These are phyloP conservation scores for Thunnus thynnus DNA, from an alignment of 2,113 vertebrate genomes.

Conservation along the genomic window DNA sequence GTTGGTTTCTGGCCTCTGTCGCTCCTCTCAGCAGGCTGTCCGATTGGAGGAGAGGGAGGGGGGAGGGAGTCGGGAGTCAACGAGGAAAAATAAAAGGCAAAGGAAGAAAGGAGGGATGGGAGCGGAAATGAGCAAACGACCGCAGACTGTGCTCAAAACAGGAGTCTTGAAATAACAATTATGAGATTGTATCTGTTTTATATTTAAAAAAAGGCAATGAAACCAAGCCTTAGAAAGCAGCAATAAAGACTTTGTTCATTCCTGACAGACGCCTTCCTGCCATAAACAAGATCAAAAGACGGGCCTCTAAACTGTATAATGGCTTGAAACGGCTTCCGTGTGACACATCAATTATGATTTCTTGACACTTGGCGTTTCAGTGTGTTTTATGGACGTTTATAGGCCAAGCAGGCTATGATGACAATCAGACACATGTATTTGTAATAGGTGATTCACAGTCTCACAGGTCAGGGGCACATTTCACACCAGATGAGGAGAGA, in stretches of 20 bases:
- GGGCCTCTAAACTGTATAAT: not conserved
- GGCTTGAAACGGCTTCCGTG: not conserved
- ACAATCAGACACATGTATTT: constrained; percentile 29
- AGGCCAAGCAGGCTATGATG: not conserved
- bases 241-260: constrained; percentile 25
- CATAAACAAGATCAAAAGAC: constrained; percentile 24
- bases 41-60: not conserved
- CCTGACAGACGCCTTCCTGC: constrained; percentile 6
- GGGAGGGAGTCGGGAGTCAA: not conserved
- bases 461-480: not conserved
- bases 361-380: constrained; percentile 22
- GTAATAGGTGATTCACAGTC: constrained; percentile 53
- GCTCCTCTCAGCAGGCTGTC: not conserved
- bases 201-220: constrained; percentile 14
- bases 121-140: constrained; percentile 52
- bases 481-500: not conserved
- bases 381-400: constrained; percentile 35
- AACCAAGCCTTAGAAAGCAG: constrained; percentile 16
- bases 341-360: constrained; percentile 38
- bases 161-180: constrained; percentile 41
- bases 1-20: not conserved
- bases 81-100: not conserved
- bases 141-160: constrained; percentile 9
- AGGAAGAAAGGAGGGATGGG: not conserved
- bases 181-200: constrained; percentile 33